phyloP scores from a whole-genome alignment of 2,113 vertebrate genomes.

The Sisor rabdophorus region DNA sequence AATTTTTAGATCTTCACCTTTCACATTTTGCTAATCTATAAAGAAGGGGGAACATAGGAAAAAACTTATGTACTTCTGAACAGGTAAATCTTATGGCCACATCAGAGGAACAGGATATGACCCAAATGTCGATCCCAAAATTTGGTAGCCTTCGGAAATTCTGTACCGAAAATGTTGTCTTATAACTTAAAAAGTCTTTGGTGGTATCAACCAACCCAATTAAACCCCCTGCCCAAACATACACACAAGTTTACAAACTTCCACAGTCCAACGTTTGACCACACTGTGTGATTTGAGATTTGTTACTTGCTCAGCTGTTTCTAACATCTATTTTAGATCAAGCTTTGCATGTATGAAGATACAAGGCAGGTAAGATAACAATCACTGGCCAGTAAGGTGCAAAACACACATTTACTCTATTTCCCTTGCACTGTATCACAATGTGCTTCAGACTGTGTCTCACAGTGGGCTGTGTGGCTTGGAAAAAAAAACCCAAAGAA shows the following conservation, averaged over 20 bases:
- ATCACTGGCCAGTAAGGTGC: constrained; percentile 60
- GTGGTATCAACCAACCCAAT: too few species aligned
- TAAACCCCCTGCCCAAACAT: neutral
- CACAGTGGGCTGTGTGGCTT: constrained; percentile 68
- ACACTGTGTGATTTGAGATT: constrained; percentile 61
- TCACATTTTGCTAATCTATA: too few species aligned
- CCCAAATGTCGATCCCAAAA: neutral
- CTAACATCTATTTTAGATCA: constrained; percentile 55
- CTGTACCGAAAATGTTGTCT: neutral
- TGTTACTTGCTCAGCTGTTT: constrained; percentile 51
- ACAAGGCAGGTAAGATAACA: constrained; percentile 63
- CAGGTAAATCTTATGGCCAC: neutral
- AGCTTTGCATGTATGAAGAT: constrained; percentile 53
- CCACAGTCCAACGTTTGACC: constrained; percentile 61
- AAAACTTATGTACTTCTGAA: neutral
- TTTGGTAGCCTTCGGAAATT: neutral
- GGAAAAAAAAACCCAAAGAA: constrained; percentile 48
- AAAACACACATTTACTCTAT: constrained; percentile 42
- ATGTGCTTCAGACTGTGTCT: constrained; percentile 48
- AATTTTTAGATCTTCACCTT: too few species aligned
- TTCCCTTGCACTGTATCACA: constrained; percentile 57
- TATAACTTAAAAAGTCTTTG: neutral
- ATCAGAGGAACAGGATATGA: neutral
- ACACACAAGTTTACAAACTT: constrained; percentile 20
- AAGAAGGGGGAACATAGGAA: too few species aligned